Evolutionary conservation across 2,797 vertebrate genomes (phyloP).

Genomic region (Esox lucius): DNA sequence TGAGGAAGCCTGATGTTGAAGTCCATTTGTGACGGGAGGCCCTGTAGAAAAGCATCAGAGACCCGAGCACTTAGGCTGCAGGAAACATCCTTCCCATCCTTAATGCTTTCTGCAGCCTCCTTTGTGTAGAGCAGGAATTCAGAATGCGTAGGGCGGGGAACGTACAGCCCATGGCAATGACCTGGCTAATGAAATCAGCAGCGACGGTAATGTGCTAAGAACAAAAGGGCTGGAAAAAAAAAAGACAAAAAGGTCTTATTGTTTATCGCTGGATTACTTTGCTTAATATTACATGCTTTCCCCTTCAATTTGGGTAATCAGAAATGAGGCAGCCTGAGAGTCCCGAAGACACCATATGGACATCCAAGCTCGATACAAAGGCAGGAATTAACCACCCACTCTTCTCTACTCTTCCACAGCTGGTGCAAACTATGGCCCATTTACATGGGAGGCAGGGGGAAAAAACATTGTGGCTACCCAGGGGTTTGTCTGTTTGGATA

Average conservation of each 20-base stretch:
- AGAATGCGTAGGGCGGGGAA: background rate
- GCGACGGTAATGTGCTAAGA: conserved; percentile 1
- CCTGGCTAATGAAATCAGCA: conserved; percentile 12
- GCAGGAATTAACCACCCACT: background rate
- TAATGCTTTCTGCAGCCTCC: too few species aligned
- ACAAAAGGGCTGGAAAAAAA: conserved; percentile 3
- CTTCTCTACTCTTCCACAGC: background rate
- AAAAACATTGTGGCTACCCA: background rate
- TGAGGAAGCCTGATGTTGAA: too few species aligned
- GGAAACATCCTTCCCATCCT: too few species aligned
- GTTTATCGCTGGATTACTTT: background rate
- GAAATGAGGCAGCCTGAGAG: background rate
- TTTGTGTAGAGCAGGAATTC: too few species aligned
- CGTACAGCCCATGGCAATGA: conserved; percentile 3
- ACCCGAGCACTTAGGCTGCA: too few species aligned
- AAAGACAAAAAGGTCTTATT: conserved; percentile 11
- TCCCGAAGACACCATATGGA: conserved; percentile 3
- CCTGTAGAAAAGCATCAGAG: too few species aligned
- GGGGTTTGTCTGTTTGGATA: background rate
- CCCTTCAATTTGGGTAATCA: background rate
- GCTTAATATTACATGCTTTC: background rate
- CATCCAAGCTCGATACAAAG: background rate
- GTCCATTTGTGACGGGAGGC: too few species aligned
- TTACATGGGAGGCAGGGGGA: background rate
- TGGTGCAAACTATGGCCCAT: background rate